These are phyloP conservation scores for Megaceryle maxima DNA, from an alignment of 2,113 vertebrate genomes.

Conservation along the genomic window DNA sequence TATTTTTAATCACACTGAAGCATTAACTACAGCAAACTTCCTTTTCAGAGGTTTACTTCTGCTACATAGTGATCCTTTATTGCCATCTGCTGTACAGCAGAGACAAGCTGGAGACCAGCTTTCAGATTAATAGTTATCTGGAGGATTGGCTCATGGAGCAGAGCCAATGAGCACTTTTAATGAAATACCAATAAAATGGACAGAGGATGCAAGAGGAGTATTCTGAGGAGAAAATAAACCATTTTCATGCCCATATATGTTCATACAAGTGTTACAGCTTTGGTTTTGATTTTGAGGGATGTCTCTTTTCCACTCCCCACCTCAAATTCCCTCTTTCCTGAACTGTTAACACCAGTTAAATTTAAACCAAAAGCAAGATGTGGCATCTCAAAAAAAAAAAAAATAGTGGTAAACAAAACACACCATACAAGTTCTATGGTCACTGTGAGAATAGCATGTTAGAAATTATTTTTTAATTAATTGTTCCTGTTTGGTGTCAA, in stretches of 20 bases:
- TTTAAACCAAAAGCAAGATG: not conserved
- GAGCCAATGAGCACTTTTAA: not conserved
- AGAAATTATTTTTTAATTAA: not conserved
- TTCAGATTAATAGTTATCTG: not conserved
- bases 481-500: not conserved
- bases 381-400: not conserved
- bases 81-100: conserved; percentile 47
- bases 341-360: not conserved
- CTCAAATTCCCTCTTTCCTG: not conserved
- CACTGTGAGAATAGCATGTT: not conserved
- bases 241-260: not conserved
- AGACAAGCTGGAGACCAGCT: not conserved
- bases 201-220: not conserved
- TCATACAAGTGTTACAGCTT: not conserved
- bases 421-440: not conserved
- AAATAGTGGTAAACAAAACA: not conserved
- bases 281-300: not conserved
- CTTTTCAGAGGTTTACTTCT: not conserved
- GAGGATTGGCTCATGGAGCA: not conserved
- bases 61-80: not conserved
- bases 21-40: not conserved
- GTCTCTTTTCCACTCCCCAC: not conserved
- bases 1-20: not conserved
- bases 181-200: not conserved
- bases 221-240: not conserved